Conservation (phyloP, 2,113 vertebrate genomes). For the Pelecanus crispus region DNA sequence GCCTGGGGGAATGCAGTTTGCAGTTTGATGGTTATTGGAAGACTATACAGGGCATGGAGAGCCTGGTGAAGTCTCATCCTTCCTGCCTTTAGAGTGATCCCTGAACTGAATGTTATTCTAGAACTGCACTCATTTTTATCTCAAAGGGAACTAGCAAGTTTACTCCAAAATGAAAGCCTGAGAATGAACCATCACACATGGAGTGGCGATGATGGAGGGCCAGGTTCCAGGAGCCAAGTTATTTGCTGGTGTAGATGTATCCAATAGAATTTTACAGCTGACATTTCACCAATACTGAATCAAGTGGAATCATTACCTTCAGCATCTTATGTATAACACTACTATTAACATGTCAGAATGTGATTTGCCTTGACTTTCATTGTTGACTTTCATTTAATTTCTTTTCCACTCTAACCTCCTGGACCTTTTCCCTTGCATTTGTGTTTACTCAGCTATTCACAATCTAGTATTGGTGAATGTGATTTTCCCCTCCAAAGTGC, state of each 20-base stretch:
- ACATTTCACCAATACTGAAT: slow-evolving; percentile 44
- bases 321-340: slow-evolving; percentile 1
- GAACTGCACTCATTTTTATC: background rate
- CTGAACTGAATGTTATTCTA: background rate
- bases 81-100: background rate
- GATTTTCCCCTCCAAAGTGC: background rate
- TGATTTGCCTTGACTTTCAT: slow-evolving; percentile 20
- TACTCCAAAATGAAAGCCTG: background rate
- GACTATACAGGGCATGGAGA: background rate
- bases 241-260: background rate
- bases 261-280: slow-evolving; percentile 30
- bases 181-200: background rate
- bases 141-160: background rate
- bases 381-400: slow-evolving; percentile 13
- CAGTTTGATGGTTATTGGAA: background rate
- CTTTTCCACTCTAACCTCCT: background rate
- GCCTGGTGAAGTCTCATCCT: background rate
- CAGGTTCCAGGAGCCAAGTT: background rate
- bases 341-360: slow-evolving; percentile 17
- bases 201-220: background rate
- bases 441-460: background rate
- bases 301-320: slow-evolving; percentile 4
- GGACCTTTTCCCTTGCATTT: background rate
- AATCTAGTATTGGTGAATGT: background rate
- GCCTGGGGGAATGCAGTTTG: no score